A percentile compares a stretch with the other conserved stretches of the same genome.
Evolutionary conservation across 1,140 invertebrate species (phyloP).

Genomic region (Heliconius hermathena): DNA sequence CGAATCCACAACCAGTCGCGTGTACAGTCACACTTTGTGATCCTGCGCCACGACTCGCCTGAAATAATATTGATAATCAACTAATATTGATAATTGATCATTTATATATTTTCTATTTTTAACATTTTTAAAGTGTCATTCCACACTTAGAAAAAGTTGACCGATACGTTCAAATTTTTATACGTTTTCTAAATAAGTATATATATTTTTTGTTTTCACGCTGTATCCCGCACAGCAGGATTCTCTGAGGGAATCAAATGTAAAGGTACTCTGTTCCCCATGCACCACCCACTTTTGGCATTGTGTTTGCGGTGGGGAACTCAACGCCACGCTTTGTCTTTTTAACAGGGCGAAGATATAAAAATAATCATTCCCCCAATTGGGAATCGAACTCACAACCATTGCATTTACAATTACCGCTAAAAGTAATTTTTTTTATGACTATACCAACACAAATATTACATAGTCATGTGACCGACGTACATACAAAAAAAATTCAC

Average conservation of each 20-base stretch:
- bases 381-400: too few relatives aligned
- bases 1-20: too few relatives aligned
- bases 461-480: not conserved
- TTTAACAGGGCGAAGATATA: not conserved
- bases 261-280: not conserved
- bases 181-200: not conserved
- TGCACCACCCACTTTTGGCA: not conserved
- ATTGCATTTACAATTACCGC: too few relatives aligned
- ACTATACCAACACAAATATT: not conserved
- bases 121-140: too few relatives aligned
- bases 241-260: not conserved
- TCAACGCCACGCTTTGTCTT: not conserved
- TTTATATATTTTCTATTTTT: too few relatives aligned
- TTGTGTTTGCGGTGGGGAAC: not conserved
- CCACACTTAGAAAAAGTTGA: too few relatives aligned
- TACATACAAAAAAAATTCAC: not conserved
- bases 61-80: too few relatives aligned
- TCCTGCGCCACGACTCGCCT: too few relatives aligned
- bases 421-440: too few relatives aligned
- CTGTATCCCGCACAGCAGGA: not conserved
- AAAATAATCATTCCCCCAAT: not conserved
- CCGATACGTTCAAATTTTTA: too few relatives aligned
- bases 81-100: too few relatives aligned
- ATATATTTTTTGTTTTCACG: not conserved
- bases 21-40: too few relatives aligned